Evolutionary conservation across 2,113 vertebrate genomes (phyloP).

Genomic region (Ranitomeya variabilis): DNA sequence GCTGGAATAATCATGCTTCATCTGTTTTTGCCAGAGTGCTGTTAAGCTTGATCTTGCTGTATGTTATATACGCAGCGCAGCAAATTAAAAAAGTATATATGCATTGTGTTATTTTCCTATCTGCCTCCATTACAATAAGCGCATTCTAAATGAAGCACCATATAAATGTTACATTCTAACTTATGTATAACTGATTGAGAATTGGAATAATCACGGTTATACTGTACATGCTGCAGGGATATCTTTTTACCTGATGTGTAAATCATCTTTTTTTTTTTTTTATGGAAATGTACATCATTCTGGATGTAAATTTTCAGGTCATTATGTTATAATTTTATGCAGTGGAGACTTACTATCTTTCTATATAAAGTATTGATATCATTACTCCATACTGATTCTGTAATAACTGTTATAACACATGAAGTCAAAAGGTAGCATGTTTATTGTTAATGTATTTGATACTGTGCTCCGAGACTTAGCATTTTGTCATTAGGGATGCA

Average conservation of each 20-base stretch:
- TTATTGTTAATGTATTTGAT: constrained; percentile 26
- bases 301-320: neutral
- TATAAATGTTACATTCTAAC: neutral
- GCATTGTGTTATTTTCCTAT: neutral
- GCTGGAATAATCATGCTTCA: neutral
- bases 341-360: neutral
- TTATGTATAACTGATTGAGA: neutral
- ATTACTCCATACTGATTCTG: constrained; percentile 23
- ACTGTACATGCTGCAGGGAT: neutral
- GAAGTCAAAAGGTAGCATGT: neutral
- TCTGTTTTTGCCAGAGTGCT: constrained; percentile 7
- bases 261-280: neutral
- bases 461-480: constrained; percentile 29
- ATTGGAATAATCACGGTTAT: neutral
- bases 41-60: neutral
- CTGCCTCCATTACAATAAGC: neutral
- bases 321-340: neutral
- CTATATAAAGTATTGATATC: neutral
- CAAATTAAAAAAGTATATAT: neutral
- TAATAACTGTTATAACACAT: constrained; percentile 24
- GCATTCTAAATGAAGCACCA: neutral
- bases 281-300: neutral
- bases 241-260: neutral
- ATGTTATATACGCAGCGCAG: neutral
- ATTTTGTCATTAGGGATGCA: constrained; percentile 51